Evolutionary conservation across 2,888 invertebrate species (phyloP), one percentile per base, ranked within the genome.

Genomic region (Sphaeridia pumilis): DNA sequence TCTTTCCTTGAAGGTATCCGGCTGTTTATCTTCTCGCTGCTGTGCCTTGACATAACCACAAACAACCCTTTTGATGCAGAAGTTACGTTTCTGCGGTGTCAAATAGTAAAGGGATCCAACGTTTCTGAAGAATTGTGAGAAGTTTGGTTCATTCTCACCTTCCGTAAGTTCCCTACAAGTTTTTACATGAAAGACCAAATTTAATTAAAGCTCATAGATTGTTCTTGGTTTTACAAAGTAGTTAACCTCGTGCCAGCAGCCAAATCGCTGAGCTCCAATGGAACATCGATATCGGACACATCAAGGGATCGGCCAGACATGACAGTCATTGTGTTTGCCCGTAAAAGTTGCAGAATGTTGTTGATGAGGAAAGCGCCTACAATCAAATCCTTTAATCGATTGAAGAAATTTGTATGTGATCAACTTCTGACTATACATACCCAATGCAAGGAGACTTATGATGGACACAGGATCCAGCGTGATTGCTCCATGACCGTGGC

Each of bases 401-500:
- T n/a, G n/a, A n/a, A n/a, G n/a, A n/a, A n/a, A n/a, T n/a, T n/a
- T n/a, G n/a, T n/a, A n/a, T n/a, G n/a, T n/a, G n/a, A n/a, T n/a
- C n/a, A n/a, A n/a, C n/a, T n/a, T n/a, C n/a, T n/a, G n/a, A n/a
- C n/a, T n/a, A n/a, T n/a, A n/a, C 24, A 36, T 58, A 63, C 64
- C 64, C 20, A 64, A 47, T 4, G 64, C 64, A 21, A 65, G 44
- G 2, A 65, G 52, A 50, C 63, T 63, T 14, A 65, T 65, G 14
- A 65, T 63, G 10, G 64, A 65, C 0, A 65, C 64, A 5, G 64
- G 64, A 50, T 65, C 64, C 17, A 65, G 24, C 2, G 64, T 65
- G 7, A 65, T 63, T 12, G 64, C 64, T 7, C 64, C 56, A 28
- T 50, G 52, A 2, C 52, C 44, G n/a, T 22, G 12, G 17, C 55